Conservation (phyloP, 2,797 vertebrate species). For the Podarcis siculus region DNA sequence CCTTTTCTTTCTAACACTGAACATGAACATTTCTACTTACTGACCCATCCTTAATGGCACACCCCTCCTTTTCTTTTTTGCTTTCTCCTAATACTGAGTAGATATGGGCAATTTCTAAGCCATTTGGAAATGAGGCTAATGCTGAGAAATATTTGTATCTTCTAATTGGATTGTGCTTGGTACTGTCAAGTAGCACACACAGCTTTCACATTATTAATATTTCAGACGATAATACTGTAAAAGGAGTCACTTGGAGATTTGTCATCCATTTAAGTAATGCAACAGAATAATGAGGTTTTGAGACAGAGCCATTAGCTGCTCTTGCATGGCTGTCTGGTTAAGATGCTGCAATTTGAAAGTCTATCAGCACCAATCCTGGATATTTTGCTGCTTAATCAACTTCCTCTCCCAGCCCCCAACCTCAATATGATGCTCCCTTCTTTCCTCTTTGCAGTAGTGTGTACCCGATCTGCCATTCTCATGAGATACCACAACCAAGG, state of each 20-base stretch:
- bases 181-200: neutral
- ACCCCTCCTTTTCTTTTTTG: too few relatives aligned
- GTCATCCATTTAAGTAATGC: neutral
- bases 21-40: neutral
- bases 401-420: neutral
- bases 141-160: neutral
- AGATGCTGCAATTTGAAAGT: conserved; percentile 5
- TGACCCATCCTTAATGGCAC: neutral
- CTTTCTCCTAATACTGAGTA: neutral
- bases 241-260: neutral
- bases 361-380: neutral
- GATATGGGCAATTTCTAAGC: neutral
- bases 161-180: neutral
- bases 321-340: neutral
- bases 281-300: neutral
- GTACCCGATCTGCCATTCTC: neutral
- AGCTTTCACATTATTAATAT: conserved; percentile 7
- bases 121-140: neutral
- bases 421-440: neutral
- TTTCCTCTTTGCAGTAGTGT: neutral
- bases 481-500: neutral
- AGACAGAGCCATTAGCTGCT: neutral
- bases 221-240: neutral
- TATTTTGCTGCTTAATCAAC: neutral
- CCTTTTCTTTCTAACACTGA: neutral